These are phyloP conservation scores for Cyrtonyx montezumae DNA, from an alignment of 2,113 vertebrate species.

Conservation along the genomic window DNA sequence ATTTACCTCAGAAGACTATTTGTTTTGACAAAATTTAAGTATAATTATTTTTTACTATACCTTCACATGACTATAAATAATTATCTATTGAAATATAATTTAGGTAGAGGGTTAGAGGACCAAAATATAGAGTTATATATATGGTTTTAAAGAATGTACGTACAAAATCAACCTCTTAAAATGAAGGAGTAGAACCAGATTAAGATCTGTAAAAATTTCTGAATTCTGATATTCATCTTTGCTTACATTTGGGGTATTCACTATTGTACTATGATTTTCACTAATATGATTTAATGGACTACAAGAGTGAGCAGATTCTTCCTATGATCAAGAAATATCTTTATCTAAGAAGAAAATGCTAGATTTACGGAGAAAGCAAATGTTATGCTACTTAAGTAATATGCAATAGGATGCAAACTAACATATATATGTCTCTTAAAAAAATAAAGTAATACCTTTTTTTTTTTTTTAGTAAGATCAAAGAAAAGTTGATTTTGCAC, in stretches of 20 bases:
- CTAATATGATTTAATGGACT: not conserved
- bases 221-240: not conserved
- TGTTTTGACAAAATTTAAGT: not conserved
- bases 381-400: not conserved
- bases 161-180: not conserved
- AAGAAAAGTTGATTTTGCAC: constrained; percentile 65
- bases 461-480: constrained; percentile 4
- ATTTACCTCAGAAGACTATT: not conserved
- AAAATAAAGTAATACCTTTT: not conserved
- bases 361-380: not conserved
- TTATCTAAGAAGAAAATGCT: not conserved
- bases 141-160: not conserved
- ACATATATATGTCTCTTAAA: not conserved
- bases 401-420: not conserved
- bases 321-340: not conserved
- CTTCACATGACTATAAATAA: not conserved
- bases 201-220: not conserved
- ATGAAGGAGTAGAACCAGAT: not conserved
- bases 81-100: not conserved
- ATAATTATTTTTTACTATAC: not conserved
- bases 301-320: not conserved
- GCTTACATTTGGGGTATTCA: not conserved
- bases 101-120: not conserved
- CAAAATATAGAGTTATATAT: not conserved
- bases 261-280: not conserved